Evolutionary conservation across 53 echinoderm and acorn worm genomes (phyloP).

Genomic region (Glandiceps talaboti): DNA sequence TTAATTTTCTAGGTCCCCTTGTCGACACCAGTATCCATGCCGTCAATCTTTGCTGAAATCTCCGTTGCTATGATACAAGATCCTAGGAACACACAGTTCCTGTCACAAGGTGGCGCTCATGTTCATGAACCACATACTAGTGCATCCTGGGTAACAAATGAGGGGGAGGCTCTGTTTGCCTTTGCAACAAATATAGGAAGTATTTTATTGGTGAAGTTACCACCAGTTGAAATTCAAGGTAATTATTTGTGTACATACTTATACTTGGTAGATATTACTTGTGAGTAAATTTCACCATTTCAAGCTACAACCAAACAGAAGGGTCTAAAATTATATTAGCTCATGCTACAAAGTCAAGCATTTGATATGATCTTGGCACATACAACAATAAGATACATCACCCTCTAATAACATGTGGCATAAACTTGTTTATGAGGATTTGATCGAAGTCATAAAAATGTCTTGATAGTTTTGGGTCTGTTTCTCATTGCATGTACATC

Average conservation of each 20-base stretch:
- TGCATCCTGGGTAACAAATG: slow-evolving; percentile 74
- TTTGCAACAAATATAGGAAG: slow-evolving; percentile 62
- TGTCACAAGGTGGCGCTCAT: slow-evolving; percentile 48
- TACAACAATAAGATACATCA: no score
- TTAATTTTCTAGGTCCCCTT: slow-evolving; percentile 23
- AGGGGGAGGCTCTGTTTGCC: slow-evolving; percentile 82
- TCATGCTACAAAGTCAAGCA: no score
- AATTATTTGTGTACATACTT: not conserved
- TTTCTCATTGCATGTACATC: no score
- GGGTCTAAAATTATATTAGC: no score
- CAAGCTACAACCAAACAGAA: no score
- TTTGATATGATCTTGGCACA: no score
- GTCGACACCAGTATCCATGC: slow-evolving; percentile 17
- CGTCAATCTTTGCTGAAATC: slow-evolving; percentile 81
- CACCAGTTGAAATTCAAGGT: slow-evolving; percentile 80
- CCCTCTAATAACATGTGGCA: no score
- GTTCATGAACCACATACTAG: slow-evolving; percentile 69
- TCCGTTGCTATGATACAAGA: slow-evolving; percentile 76
- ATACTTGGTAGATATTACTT: no score
- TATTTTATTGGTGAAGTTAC: slow-evolving; percentile 56
- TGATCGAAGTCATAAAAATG: no score
- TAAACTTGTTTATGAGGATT: no score
- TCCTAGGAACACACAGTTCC: slow-evolving; percentile 61
- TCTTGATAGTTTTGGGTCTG: no score
- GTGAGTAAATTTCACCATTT: no score